Conservation (phyloP, 2,797 vertebrate genomes). For the Notamacropus eugenii region DNA sequence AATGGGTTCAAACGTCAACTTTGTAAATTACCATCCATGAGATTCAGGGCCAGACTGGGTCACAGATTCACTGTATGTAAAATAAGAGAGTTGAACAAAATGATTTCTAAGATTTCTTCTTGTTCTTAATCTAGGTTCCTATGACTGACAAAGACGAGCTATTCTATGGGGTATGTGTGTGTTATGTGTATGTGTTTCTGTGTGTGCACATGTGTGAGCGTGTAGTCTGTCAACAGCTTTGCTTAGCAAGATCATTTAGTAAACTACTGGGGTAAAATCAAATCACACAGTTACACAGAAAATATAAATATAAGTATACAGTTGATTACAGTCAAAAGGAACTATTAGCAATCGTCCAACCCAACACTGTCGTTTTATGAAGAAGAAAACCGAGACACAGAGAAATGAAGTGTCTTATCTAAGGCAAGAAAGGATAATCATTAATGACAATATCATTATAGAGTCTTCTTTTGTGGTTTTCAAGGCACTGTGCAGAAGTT, state of each 20-base stretch:
- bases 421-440: background rate
- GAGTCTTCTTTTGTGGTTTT: background rate
- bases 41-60: background rate
- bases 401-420: background rate
- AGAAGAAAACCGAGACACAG: background rate
- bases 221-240: background rate
- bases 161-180: background rate
- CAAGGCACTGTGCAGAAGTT: background rate
- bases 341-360: background rate
- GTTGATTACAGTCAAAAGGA: background rate
- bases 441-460: background rate
- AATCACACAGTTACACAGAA: background rate
- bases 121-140: background rate
- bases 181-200: no score
- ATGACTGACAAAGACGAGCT: background rate
- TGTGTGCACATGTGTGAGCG: background rate
- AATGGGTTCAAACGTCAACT: background rate
- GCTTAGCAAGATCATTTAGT: background rate
- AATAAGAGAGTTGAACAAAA: background rate
- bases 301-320: background rate
- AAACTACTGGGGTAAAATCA: background rate
- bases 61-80: background rate
- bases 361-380: background rate
- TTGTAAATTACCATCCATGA: background rate
- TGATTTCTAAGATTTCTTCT: background rate